Conservation (phyloP, 2,113 vertebrate genomes). For the Hassar affinis region DNA sequence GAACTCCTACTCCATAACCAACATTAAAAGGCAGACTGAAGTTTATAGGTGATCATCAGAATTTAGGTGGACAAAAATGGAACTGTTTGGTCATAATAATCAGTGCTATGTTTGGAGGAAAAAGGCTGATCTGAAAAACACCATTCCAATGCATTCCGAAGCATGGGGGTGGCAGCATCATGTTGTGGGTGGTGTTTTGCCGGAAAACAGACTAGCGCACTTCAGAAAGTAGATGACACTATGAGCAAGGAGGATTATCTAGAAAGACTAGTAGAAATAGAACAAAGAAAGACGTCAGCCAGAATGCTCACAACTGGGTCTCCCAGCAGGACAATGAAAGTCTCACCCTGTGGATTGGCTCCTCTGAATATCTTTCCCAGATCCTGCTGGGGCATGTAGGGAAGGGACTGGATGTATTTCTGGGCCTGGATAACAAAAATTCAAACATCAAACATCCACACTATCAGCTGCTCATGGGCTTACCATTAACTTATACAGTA, state of each 20-base stretch:
- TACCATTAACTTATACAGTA: neutral
- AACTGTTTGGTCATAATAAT: neutral
- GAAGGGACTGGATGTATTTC: conserved; percentile 96
- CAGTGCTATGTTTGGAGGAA: neutral
- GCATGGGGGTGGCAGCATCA: neutral
- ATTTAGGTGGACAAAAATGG: neutral
- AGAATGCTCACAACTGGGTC: too few species aligned
- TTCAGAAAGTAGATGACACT: neutral
- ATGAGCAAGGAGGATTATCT: neutral
- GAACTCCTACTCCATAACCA: neutral
- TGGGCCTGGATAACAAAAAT: conserved; percentile 79
- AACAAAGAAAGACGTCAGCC: too few species aligned
- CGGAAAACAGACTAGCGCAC: too few species aligned
- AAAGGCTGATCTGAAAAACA: neutral
- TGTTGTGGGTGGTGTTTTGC: neutral
- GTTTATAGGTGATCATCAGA: neutral
- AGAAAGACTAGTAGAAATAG: neutral
- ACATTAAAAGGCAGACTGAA: neutral
- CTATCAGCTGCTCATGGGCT: neutral
- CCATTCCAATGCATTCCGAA: neutral
- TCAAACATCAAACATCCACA: conserved; percentile 1
- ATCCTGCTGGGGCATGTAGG: conserved; percentile 95
- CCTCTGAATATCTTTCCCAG: conserved; percentile 89
- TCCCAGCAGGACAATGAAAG: neutral
- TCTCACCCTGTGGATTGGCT: conserved; percentile 91